Percentiles rank a stretch among this genome's conserved stretches.
Evolutionary conservation across 2,797 vertebrate species (phyloP).

Genomic region (Anguilla obscura): DNA sequence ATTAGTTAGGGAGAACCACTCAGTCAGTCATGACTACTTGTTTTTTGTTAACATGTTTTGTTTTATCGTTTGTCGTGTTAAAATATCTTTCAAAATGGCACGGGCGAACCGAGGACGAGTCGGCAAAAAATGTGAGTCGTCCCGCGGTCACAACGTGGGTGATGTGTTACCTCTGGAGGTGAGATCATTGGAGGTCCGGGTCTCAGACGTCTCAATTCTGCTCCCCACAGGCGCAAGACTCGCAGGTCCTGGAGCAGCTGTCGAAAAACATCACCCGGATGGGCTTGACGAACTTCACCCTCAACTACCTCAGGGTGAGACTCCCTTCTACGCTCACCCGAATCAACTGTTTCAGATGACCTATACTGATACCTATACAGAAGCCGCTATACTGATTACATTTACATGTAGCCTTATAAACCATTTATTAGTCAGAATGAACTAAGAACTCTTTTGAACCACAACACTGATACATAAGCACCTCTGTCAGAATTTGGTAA

Average conservation of each 20-base stretch:
- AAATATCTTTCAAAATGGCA: no score
- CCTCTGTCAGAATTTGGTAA: no score
- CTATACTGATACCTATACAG: no score
- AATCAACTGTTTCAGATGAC: neutral
- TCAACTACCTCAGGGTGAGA: conserved; percentile 99
- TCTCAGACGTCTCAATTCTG: conserved; percentile 33
- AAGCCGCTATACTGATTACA: neutral
- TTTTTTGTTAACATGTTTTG: no score
- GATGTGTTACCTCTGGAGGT: neutral
- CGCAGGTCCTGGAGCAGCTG: conserved; percentile 99
- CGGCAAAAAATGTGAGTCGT: neutral
- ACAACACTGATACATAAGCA: neutral
- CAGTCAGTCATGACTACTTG: no score
- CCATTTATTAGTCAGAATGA: neutral
- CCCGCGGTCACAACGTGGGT: neutral
- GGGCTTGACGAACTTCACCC: conserved; percentile 99
- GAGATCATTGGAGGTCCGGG: neutral
- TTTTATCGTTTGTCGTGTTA: no score
- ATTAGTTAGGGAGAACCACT: no score
- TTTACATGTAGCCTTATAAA: neutral
- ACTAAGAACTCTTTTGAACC: neutral
- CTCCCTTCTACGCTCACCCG: neutral
- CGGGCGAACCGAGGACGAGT: neutral
- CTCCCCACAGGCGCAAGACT: conserved; percentile 90
- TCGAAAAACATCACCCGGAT: conserved; percentile 99